Evolutionary conservation across 1,140 invertebrate genomes (phyloP), one percentile per base, ranked within the genome.

Genomic region (Ostrea denselamellosa): DNA sequence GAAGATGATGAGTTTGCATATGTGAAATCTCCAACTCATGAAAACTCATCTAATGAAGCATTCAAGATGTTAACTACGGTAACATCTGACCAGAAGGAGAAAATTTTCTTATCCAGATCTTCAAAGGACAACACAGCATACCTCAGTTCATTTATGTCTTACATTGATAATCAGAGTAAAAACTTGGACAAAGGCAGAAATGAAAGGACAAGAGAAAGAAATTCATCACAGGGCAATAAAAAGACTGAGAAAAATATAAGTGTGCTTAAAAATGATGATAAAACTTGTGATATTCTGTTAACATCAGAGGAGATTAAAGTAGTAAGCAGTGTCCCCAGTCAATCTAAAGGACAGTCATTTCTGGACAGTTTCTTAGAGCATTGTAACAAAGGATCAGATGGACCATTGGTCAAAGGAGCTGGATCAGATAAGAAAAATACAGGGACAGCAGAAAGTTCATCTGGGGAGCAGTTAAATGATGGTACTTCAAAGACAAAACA

Each of bases 1-100:
- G 86, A 87, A 19, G 86, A 87, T 87, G 86, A 87, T 34, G 86
- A 87, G 34, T 87, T 87, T 68, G 77, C 28, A 19, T 87, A 87
- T 87, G 86, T 87, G 56, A 87, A 87, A 87, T 87, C 86, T 68
- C 86, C 77, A n/a, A 62, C n/a, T 85, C 53, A 62, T 12, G 25
- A 62, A 22, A 58, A 19, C 8, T 28, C 83, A 58, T 85, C 58
- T 58, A 54, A 85, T 34, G 83, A 85, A 44, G 22, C 22, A n/a
- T 25, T 56, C 83, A 85, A 85, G 28, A 22, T n/a, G n/a, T 14
- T 8, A 28, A 4, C 14, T 12, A 9, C 3, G 25, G 28, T 14
- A 77, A 8, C 19, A 25, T 58, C 19, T 28, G 83, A 34, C 22
- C 22, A 34, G 54, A 85, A 85, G 28, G 17, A 77, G 34, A 28